Percentiles rank a stretch among this genome's conserved stretches.
These are phyloP conservation scores for Xanthorhoe spadicearia DNA, from an alignment of 2,888 invertebrate species.

Conservation along the genomic window DNA sequence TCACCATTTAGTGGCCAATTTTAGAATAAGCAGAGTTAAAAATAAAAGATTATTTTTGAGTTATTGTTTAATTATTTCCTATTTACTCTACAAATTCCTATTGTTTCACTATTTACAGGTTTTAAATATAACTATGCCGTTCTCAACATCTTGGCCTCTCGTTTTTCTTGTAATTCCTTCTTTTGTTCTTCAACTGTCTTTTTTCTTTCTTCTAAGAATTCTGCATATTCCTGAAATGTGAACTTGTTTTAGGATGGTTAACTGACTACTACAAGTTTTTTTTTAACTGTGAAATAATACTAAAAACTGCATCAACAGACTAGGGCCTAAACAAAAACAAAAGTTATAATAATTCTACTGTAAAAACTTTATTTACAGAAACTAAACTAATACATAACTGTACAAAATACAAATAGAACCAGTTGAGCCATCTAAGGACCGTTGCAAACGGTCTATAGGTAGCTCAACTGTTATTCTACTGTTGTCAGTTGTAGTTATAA, in stretches of 20 bases:
- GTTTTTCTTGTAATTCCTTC: slow-evolving; percentile 90
- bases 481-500: too few relatives aligned
- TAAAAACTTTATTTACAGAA: too few relatives aligned
- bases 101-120: slow-evolving; percentile 38
- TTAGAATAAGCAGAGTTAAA: slow-evolving; percentile 34
- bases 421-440: too few relatives aligned
- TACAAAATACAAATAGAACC: too few relatives aligned
- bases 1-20: slow-evolving; percentile 37
- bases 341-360: too few relatives aligned
- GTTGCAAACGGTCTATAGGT: too few relatives aligned
- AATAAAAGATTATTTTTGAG: slow-evolving; percentile 42
- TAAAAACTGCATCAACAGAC: too few relatives aligned
- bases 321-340: too few relatives aligned
- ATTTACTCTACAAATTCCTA: slow-evolving; percentile 44
- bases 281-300: too few relatives aligned
- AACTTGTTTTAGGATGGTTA: neutral
- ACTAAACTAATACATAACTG: too few relatives aligned
- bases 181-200: slow-evolving; percentile 89
- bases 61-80: slow-evolving; percentile 36
- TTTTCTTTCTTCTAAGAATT: slow-evolving; percentile 92
- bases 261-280: too few relatives aligned
- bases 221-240: slow-evolving; percentile 87
- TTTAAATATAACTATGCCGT: slow-evolving; percentile 79
- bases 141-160: slow-evolving; percentile 96
- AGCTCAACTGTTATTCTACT: too few relatives aligned